Evolutionary conservation across 2,113 vertebrate genomes (phyloP).

Genomic region (Chloropsis cyanopogon): DNA sequence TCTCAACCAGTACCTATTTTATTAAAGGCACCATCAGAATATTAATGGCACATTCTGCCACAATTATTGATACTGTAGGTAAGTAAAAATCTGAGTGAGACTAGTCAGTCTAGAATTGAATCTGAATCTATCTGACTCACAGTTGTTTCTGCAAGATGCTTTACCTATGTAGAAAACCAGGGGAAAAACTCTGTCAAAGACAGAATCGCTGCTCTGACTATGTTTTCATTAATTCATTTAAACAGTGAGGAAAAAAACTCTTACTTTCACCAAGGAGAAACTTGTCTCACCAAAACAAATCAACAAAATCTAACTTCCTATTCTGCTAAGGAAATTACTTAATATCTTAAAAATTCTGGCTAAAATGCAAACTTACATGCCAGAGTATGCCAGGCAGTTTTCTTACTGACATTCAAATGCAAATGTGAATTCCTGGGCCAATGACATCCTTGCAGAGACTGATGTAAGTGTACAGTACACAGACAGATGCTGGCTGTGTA

Average conservation of each 20-base stretch:
- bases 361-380: neutral
- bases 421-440: neutral
- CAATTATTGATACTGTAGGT: neutral
- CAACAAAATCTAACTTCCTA: neutral
- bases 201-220: neutral
- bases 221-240: neutral
- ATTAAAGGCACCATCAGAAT: neutral
- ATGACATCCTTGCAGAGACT: neutral
- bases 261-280: neutral
- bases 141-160: neutral
- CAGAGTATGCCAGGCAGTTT: neutral
- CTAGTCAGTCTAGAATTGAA: neutral
- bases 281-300: neutral
- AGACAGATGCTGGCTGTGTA: neutral
- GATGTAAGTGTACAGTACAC: fast-evolving
- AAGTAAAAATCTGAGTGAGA: neutral
- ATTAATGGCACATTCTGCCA: neutral
- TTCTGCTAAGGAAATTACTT: neutral
- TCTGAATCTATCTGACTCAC: neutral
- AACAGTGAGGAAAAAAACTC: neutral
- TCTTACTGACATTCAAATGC: neutral
- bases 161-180: neutral
- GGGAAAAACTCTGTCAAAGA: neutral
- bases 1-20: neutral
- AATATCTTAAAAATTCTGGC: neutral